Evolutionary conservation across 2,888 invertebrate species (phyloP).

Genomic region (Ephialtes manifestator): DNA sequence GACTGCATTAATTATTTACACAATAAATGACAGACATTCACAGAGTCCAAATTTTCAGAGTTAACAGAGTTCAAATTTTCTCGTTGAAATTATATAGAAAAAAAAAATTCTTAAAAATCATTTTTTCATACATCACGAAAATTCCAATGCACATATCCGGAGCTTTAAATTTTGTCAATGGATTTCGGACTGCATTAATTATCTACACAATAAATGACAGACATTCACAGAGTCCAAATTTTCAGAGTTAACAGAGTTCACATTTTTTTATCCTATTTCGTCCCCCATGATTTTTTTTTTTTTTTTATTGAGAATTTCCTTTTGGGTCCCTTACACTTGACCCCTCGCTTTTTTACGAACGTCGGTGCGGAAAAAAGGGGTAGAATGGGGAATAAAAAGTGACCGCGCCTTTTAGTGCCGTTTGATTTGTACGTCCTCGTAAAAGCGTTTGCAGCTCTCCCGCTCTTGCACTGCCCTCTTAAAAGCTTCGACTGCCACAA

Average conservation of each 20-base stretch:
- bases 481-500: conserved; percentile 33
- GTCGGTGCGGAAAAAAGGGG: conserved; percentile 10
- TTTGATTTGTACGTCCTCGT: conserved; percentile 65
- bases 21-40: neutral
- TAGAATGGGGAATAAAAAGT: conserved; percentile 43
- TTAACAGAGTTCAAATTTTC: no score
- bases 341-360: conserved; percentile 42
- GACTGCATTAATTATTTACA: neutral
- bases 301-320: neutral
- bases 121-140: neutral
- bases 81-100: neutral
- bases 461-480: conserved; percentile 29
- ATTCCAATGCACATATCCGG: neutral
- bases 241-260: neutral
- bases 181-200: neutral
- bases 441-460: conserved; percentile 57
- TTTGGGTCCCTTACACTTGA: conserved; percentile 31
- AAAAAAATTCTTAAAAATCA: neutral
- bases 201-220: neutral
- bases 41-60: neutral
- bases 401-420: conserved; percentile 64
- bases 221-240: neutral
- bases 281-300: neutral
- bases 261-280: neutral
- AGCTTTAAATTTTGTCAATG: neutral